Conservation (phyloP, 2,797 vertebrate species). For the Brotogeris chrysoptera region DNA sequence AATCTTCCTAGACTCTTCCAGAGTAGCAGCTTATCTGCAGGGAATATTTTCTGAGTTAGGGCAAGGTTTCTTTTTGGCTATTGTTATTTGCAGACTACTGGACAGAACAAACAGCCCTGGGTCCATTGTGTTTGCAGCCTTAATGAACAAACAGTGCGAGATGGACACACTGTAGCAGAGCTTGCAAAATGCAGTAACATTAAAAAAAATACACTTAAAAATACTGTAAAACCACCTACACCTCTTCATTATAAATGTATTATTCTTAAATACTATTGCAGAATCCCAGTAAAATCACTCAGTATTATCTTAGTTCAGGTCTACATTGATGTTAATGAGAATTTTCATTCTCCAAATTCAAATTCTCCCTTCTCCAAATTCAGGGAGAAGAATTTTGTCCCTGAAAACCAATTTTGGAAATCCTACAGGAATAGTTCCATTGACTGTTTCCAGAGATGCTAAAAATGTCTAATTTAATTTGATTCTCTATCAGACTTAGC, state of each 20-base stretch:
- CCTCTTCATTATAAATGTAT: neutral
- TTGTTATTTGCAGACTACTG: neutral
- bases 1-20: neutral
- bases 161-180: neutral
- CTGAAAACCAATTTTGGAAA: neutral
- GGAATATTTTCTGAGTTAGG: neutral
- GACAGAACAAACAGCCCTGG: neutral
- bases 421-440: neutral
- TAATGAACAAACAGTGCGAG: neutral
- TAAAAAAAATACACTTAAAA: neutral
- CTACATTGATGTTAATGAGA: neutral
- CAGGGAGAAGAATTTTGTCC: neutral
- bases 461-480: neutral
- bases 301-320: neutral
- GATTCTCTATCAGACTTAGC: neutral
- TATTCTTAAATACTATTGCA: neutral
- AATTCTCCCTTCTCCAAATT: neutral
- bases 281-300: neutral
- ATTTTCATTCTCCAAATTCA: neutral
- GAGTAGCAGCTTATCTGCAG: neutral
- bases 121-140: neutral
- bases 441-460: neutral
- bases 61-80: neutral
- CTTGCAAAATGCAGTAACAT: neutral
- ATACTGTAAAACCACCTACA: accelerated